Evolutionary conservation across 2,888 invertebrate genomes (phyloP).

Genomic region (Polyommatus icarus): DNA sequence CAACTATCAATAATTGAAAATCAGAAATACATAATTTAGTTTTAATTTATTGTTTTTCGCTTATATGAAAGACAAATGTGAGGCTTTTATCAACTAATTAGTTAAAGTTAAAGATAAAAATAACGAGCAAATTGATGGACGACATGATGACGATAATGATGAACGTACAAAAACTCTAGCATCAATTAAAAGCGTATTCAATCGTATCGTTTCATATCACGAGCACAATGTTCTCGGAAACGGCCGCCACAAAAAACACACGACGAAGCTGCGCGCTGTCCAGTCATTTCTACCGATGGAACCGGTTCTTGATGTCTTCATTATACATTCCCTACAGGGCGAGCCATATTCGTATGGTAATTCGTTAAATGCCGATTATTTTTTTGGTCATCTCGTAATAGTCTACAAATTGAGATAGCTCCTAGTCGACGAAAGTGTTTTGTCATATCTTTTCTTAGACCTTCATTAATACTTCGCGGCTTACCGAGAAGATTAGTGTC

Average conservation of each 20-base stretch:
- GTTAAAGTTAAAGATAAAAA: not conserved
- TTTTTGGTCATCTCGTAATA: slow-evolving; percentile 33
- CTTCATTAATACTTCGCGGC: not conserved
- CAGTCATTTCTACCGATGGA: slow-evolving; percentile 48
- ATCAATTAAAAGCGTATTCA: slow-evolving; percentile 25
- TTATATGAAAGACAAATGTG: not conserved
- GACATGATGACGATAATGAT: not conserved
- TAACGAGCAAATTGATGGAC: not conserved
- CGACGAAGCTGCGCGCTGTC: slow-evolving; percentile 44
- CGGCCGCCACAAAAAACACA: slow-evolving; percentile 25
- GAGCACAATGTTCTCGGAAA: slow-evolving; percentile 25
- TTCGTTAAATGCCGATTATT: slow-evolving; percentile 30
- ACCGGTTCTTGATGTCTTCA: slow-evolving; percentile 77
- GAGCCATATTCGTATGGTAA: slow-evolving; percentile 37
- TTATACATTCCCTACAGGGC: slow-evolving; percentile 65
- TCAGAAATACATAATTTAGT: too few species aligned
- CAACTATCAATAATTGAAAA: too few species aligned
- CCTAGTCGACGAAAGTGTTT: not conserved
- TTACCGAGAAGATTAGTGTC: not conserved
- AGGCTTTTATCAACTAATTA: not conserved
- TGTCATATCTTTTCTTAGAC: not conserved
- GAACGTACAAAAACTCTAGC: slow-evolving; percentile 9
- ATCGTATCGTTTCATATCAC: slow-evolving; percentile 27
- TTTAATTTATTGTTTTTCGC: too few species aligned
- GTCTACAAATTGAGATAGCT: slow-evolving; percentile 9